Evolutionary conservation across 2,113 vertebrate genomes (phyloP).

Genomic region (Eretmochelys imbricata): DNA sequence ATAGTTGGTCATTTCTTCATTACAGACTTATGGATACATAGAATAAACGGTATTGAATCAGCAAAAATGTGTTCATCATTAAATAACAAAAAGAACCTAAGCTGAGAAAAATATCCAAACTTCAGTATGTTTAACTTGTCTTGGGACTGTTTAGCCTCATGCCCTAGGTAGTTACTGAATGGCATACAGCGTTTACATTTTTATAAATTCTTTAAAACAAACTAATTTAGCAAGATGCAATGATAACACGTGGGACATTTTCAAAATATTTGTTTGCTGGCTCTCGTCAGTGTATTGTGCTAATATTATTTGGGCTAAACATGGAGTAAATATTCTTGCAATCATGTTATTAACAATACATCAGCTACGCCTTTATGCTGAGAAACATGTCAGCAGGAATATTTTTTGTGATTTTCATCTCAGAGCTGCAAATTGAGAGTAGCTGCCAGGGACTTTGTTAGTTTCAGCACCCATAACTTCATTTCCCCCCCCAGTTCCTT

Average conservation of each 20-base stretch:
- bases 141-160: neutral
- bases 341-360: accelerated
- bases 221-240: neutral
- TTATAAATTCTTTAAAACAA: neutral
- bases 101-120: neutral
- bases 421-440: neutral
- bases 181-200: neutral
- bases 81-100: neutral
- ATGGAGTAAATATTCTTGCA: neutral
- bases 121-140: no score
- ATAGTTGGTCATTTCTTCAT: neutral
- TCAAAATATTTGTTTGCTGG: neutral
- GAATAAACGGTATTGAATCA: neutral
- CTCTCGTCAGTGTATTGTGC: neutral
- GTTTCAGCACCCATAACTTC: neutral
- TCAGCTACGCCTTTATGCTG: neutral
- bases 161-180: neutral
- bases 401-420: neutral
- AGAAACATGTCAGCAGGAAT: neutral
- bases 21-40: neutral
- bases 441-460: neutral
- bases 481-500: neutral
- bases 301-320: neutral
- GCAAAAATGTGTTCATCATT: neutral
- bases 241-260: neutral